Evolutionary conservation across 2,888 invertebrate genomes (phyloP).

Genomic region (Geophilus truncorum): DNA sequence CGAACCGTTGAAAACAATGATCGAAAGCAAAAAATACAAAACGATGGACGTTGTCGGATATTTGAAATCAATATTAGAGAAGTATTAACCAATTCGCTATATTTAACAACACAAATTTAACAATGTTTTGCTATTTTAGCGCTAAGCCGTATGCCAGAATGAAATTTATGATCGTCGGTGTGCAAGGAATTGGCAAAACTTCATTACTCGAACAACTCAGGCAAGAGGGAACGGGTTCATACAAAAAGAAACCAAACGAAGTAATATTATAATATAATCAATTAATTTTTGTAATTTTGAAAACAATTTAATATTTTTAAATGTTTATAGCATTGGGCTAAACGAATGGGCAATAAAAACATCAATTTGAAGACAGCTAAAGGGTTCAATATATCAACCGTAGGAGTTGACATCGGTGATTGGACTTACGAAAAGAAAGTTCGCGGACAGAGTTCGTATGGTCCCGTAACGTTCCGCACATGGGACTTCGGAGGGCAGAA

Average conservation of each 20-base stretch:
- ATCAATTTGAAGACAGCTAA: slow-evolving; percentile 68
- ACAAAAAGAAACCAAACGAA: slow-evolving; percentile 65
- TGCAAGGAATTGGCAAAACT: slow-evolving; percentile 70
- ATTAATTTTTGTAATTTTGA: background rate
- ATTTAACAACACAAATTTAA: background rate
- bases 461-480: slow-evolving; percentile 83
- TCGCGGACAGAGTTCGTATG: slow-evolving; percentile 61
- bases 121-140: too few species aligned
- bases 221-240: slow-evolving; percentile 73
- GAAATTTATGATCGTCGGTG: slow-evolving; percentile 94
- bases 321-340: slow-evolving; percentile 77
- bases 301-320: slow-evolving; percentile 43
- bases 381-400: slow-evolving; percentile 84
- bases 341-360: slow-evolving; percentile 86
- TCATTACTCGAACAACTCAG: slow-evolving; percentile 81
- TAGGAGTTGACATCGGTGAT: slow-evolving; percentile 94
- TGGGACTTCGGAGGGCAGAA: slow-evolving; percentile 99
- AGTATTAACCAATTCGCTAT: slow-evolving; percentile 45
- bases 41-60: slow-evolving; percentile 91
- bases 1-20: slow-evolving; percentile 85
- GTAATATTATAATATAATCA: slow-evolving; percentile 45
- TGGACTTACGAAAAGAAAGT: slow-evolving; percentile 86
- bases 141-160: slow-evolving; percentile 89
- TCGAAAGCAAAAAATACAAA: slow-evolving; percentile 86
- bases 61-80: slow-evolving; percentile 63